Conservation (phyloP, 2,888 invertebrate species). For the Arenicola marina region DNA sequence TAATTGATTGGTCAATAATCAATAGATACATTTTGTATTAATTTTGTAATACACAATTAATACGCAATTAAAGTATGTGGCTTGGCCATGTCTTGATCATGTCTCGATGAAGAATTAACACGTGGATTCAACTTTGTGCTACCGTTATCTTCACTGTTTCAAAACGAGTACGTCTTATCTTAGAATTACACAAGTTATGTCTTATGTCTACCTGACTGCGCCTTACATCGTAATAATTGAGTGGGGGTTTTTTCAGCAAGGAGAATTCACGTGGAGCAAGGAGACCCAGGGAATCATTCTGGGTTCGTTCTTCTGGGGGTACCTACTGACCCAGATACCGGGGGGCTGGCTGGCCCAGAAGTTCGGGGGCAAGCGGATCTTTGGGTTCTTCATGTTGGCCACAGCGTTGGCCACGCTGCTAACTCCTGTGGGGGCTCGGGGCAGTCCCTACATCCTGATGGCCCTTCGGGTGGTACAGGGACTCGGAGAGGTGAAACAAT, state of each 20-base stretch:
- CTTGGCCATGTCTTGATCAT: too few species aligned
- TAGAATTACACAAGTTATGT: too few species aligned
- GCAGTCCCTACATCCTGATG: constrained; percentile 40
- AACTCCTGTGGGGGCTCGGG: constrained; percentile 45
- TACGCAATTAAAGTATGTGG: too few species aligned
- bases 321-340: constrained; percentile 56
- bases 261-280: constrained; percentile 53
- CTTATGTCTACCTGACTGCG: too few species aligned
- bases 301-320: constrained; percentile 59
- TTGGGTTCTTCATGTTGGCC: constrained; percentile 51
- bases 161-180: too few species aligned
- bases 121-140: too few species aligned
- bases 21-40: too few species aligned
- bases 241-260: constrained; percentile 31
- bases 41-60: too few species aligned
- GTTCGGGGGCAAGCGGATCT: constrained; percentile 78
- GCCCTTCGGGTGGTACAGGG: constrained; percentile 44
- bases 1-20: too few species aligned
- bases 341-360: constrained; percentile 71
- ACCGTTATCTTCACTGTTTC: too few species aligned
- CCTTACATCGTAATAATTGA: too few species aligned
- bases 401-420: constrained; percentile 43
- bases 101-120: too few species aligned
- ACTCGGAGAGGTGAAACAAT: constrained; percentile 49
- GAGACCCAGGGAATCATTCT: constrained; percentile 51